A percentile compares a stretch with the other conserved stretches of the same genome.
phyloP scores from a whole-genome alignment of 2,888 invertebrate genomes.

The Nebria salina region DNA sequence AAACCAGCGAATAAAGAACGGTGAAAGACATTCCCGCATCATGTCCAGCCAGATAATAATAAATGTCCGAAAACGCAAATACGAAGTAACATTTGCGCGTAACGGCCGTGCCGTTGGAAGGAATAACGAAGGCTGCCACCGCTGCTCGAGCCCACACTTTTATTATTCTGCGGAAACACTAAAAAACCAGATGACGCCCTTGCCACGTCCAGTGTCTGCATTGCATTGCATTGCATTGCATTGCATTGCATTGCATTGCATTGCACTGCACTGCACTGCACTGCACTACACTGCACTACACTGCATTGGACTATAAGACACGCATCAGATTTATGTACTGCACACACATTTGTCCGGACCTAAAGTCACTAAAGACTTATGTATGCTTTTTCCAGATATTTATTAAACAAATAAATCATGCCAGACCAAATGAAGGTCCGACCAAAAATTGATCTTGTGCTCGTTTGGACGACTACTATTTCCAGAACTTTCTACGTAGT shows the following conservation, averaged over 20 bases:
- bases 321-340: neutral
- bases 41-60: constrained; percentile 59
- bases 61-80: constrained; percentile 64
- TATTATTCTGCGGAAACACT: constrained; percentile 71
- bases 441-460: no score
- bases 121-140: neutral
- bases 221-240: no score
- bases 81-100: constrained; percentile 63
- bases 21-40: constrained; percentile 56
- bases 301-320: neutral
- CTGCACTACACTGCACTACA: no score
- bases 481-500: neutral
- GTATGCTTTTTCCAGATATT: no score
- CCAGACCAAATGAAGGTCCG: no score
- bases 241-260: no score
- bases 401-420: no score
- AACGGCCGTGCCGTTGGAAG: constrained; percentile 57
- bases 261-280: no score
- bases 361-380: no score
- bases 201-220: neutral
- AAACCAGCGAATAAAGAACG: constrained; percentile 22
- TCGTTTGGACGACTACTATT: neutral
- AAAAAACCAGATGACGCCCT: constrained; percentile 72
- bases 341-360: no score
- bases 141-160: constrained; percentile 60